phyloP scores from a whole-genome alignment of 2,113 vertebrate genomes.

The Abramis brama region DNA sequence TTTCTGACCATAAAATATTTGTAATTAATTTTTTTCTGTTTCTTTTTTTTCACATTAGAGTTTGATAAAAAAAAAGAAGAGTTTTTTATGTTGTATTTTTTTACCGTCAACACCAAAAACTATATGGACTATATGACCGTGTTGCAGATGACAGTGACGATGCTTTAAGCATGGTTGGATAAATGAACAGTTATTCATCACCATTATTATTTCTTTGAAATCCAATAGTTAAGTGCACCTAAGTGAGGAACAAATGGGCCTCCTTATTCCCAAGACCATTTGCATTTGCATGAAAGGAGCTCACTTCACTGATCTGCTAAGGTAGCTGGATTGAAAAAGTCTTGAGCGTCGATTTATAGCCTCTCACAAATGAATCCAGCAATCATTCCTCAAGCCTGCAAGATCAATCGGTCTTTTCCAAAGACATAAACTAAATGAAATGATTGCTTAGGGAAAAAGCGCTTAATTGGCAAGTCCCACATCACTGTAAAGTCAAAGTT shows the following conservation, averaged over 20 bases:
- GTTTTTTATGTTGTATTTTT: background rate
- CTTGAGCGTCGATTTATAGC: slow-evolving; percentile 18
- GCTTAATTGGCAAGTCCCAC: background rate
- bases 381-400: slow-evolving; percentile 15
- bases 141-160: background rate
- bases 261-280: slow-evolving; percentile 30
- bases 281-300: slow-evolving; percentile 47
- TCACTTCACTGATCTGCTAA: slow-evolving; percentile 33
- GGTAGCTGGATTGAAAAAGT: slow-evolving; percentile 24
- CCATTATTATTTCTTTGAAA: slow-evolving; percentile 38
- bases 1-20: background rate
- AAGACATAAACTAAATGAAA: slow-evolving; percentile 18
- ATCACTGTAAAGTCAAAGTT: background rate
- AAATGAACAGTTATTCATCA: slow-evolving; percentile 41
- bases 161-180: slow-evolving; percentile 29
- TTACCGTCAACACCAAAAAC: background rate
- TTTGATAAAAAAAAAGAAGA: background rate
- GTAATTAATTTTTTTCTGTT: background rate
- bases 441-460: slow-evolving; percentile 6
- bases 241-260: slow-evolving; percentile 31
- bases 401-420: background rate
- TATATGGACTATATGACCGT: background rate
- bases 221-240: slow-evolving; percentile 31
- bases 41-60: background rate
- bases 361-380: slow-evolving; percentile 27